A percentile compares a stretch with the other conserved stretches of the same genome.
phyloP scores from a whole-genome alignment of 2,888 invertebrate genomes.

The Cinara cedri region DNA sequence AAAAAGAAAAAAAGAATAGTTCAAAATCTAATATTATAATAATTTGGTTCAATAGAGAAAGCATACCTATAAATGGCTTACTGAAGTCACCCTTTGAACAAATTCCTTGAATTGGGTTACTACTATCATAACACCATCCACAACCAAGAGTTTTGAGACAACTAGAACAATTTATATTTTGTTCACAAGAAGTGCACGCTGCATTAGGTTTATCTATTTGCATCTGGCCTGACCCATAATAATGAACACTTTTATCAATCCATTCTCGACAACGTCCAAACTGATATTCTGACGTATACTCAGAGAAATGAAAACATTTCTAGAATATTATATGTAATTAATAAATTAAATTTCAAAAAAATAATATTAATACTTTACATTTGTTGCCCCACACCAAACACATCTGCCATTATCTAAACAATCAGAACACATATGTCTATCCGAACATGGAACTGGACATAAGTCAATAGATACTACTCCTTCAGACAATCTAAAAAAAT shows the following conservation, averaged over 20 bases:
- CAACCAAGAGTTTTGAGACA: slow-evolving; percentile 86
- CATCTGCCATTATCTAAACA: slow-evolving; percentile 89
- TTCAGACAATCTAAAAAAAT: slow-evolving; percentile 45
- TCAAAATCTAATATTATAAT: neutral
- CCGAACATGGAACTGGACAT: slow-evolving; percentile 83
- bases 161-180: slow-evolving; percentile 76
- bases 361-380: slow-evolving; percentile 59
- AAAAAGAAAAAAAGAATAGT: neutral
- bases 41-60: neutral
- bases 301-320: slow-evolving; percentile 93
- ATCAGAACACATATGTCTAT: slow-evolving; percentile 76
- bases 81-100: slow-evolving; percentile 88
- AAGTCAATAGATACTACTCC: slow-evolving; percentile 63
- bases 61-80: slow-evolving; percentile 71
- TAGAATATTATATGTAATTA: slow-evolving; percentile 61
- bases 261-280: slow-evolving; percentile 92
- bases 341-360: neutral
- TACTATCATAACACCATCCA: slow-evolving; percentile 91
- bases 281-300: slow-evolving; percentile 91
- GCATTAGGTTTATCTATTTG: slow-evolving; percentile 46
- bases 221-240: slow-evolving; percentile 43
- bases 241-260: slow-evolving; percentile 73
- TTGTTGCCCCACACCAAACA: slow-evolving; percentile 93
- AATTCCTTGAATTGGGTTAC: slow-evolving; percentile 85
- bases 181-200: slow-evolving; percentile 78